Base-by-base conservation (phyloP, 2,797 vertebrate genomes). In the Sebastes diaconus region DNA sequence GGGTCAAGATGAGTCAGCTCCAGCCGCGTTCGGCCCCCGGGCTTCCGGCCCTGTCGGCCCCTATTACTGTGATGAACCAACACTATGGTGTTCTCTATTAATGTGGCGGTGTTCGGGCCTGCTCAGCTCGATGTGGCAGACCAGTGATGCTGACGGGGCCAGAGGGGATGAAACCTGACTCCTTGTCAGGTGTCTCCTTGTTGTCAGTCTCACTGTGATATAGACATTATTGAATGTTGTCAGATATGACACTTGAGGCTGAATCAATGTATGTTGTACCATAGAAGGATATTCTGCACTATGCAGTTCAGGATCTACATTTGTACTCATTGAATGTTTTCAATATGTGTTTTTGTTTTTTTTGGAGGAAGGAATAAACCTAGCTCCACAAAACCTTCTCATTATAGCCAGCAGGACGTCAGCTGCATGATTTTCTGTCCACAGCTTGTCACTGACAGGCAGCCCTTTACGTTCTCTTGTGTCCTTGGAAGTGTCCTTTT, bases 181-280 rank as follows among this genome's bases (percentile, higher is more conserved):
- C 89, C 34, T 87, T 90, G 88, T 90, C 84, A 59, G 78, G 79
- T 89, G 75, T 90, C 83, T 73, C 36, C 64, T 81, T 92, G 87
- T 93, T 92, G 90, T 91, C 69, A 34, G 77, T 84, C 78, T 87
- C 74, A 50, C 77, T 86, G 42, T 46, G 75, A 71, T 91, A 87
- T 68, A 79, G 79, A 93, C 91, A 94, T 93, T 77, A 88, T 85
- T 80, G 91, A 92, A 82, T 85, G 87, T 89, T 92, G 88, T 93
- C 75, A 75, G 77, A 83, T 90, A 87, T 90, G 93, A 94, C 77
- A 93, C 83, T 77, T 71, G 83, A 90, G 18, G 46, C 87, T 25
- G 29, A 91, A 94, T 92, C 90, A 60, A 90, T 92, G 76, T 79
- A 63, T 85, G 83, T 90, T 85, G 55, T 80, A 57, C 39, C 59